phyloP scores from a whole-genome alignment of 2,797 vertebrate species.

The Eleutherodactylus coqui region DNA sequence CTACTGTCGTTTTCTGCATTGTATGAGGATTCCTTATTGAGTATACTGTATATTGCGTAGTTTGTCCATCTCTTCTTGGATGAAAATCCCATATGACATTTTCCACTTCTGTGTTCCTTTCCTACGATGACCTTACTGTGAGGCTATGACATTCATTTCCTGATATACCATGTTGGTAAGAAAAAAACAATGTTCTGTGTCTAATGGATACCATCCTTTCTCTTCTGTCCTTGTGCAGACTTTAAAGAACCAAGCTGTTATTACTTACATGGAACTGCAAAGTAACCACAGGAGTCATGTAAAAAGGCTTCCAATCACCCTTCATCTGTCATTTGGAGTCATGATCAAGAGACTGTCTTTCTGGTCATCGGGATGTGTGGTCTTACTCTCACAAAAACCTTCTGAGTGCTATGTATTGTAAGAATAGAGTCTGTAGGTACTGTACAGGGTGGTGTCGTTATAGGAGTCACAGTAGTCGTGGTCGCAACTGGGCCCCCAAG shows the following conservation, averaged over 20 bases:
- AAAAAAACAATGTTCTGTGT: slow-evolving; percentile 56
- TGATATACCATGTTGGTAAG: slow-evolving; percentile 52
- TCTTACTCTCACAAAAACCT: slow-evolving; percentile 10
- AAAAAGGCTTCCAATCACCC: slow-evolving; percentile 46
- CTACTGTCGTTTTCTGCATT: neutral
- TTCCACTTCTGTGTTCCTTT: slow-evolving; percentile 39
- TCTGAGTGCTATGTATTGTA: slow-evolving; percentile 27
- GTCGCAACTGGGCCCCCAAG: no score
- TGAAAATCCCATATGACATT: slow-evolving; percentile 37
- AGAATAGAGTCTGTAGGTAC: neutral
- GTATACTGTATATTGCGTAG: slow-evolving; percentile 30
- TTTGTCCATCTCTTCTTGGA: slow-evolving; percentile 38
- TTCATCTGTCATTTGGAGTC: slow-evolving; percentile 55
- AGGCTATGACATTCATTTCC: slow-evolving; percentile 50
- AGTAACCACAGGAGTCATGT: slow-evolving; percentile 51
- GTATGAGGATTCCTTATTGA: slow-evolving; percentile 39
- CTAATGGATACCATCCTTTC: slow-evolving; percentile 59
- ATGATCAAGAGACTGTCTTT: slow-evolving; percentile 43
- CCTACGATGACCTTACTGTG: slow-evolving; percentile 44
- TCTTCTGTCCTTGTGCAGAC: slow-evolving; percentile 39
- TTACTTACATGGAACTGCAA: slow-evolving; percentile 51
- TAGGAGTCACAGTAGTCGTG: no score
- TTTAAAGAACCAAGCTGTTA: slow-evolving; percentile 59
- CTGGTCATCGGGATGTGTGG: slow-evolving; percentile 51
- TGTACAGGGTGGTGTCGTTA: no score